These are phyloP conservation scores for Hyles euphorbiae DNA, from an alignment of 1,140 invertebrate genomes.

Conservation along the genomic window DNA sequence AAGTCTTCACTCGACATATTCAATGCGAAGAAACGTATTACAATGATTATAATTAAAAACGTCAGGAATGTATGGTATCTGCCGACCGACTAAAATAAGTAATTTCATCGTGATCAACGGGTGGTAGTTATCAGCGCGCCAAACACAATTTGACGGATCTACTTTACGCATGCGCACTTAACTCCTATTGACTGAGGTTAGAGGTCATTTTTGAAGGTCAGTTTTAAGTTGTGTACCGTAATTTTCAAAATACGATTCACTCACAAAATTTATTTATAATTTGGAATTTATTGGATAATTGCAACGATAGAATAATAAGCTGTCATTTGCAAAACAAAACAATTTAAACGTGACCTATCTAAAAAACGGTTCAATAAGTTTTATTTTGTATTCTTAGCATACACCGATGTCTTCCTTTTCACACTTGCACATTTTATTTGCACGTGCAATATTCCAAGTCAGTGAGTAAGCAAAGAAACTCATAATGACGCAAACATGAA, in stretches of 20 bases:
- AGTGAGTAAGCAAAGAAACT: too few species aligned
- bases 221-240: not conserved
- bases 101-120: slow-evolving; percentile 61
- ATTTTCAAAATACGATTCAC: slow-evolving; percentile 10
- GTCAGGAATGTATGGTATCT: slow-evolving; percentile 54
- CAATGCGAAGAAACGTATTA: slow-evolving; percentile 29
- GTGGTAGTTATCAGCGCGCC: slow-evolving; percentile 62
- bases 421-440: too few species aligned
- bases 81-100: slow-evolving; percentile 57
- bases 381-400: too few species aligned
- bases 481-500: too few species aligned
- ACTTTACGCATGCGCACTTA: slow-evolving; percentile 56
- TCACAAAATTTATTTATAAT: too few species aligned
- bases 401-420: too few species aligned
- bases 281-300: too few species aligned
- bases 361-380: too few species aligned
- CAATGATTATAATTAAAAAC: slow-evolving; percentile 26
- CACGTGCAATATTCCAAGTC: too few species aligned
- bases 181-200: slow-evolving; percentile 48
- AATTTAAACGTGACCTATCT: too few species aligned
- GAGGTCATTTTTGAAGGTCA: slow-evolving; percentile 52
- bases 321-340: too few species aligned
- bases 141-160: slow-evolving; percentile 61
- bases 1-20: slow-evolving; percentile 65
- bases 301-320: too few species aligned